phyloP scores from a whole-genome alignment of 2,888 invertebrate genomes.

The Volucella zonaria region DNA sequence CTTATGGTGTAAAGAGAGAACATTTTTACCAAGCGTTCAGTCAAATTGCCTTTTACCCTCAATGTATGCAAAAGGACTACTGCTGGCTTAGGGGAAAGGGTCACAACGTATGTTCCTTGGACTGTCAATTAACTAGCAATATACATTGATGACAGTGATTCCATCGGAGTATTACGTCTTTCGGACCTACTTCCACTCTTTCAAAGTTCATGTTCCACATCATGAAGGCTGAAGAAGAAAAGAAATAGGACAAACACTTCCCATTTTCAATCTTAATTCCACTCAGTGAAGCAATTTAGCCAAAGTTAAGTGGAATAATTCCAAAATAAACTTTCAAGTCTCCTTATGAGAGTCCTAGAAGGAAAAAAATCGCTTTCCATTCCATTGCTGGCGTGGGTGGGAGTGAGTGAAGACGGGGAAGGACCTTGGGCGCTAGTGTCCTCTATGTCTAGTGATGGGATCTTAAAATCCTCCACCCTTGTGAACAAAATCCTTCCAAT shows the following conservation, averaged over 20 bases:
- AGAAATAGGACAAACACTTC: background rate
- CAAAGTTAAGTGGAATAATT: slow-evolving; percentile 11
- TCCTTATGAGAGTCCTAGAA: slow-evolving; percentile 21
- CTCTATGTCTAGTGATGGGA: background rate
- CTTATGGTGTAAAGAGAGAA: too few relatives aligned
- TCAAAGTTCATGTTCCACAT: too few relatives aligned
- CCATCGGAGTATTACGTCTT: too few relatives aligned
- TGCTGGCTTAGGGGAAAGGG: too few relatives aligned
- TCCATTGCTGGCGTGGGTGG: background rate
- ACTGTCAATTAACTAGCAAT: too few relatives aligned
- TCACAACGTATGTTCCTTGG: too few relatives aligned
- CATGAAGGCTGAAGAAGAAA: too few relatives aligned
- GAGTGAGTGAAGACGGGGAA: background rate
- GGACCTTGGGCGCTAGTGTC: background rate
- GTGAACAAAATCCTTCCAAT: slow-evolving; percentile 42
- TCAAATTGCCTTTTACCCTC: too few relatives aligned
- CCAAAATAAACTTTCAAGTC: background rate
- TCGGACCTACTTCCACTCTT: too few relatives aligned
- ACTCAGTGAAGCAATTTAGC: background rate
- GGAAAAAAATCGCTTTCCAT: slow-evolving; percentile 24
- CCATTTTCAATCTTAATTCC: background rate
- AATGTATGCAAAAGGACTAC: too few relatives aligned
- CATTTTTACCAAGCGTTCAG: too few relatives aligned
- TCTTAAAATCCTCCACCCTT: slow-evolving; percentile 31
- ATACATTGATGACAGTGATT: too few relatives aligned